Evolutionary conservation across 2,888 invertebrate genomes (phyloP).

Genomic region (Heliconius ismenius): DNA sequence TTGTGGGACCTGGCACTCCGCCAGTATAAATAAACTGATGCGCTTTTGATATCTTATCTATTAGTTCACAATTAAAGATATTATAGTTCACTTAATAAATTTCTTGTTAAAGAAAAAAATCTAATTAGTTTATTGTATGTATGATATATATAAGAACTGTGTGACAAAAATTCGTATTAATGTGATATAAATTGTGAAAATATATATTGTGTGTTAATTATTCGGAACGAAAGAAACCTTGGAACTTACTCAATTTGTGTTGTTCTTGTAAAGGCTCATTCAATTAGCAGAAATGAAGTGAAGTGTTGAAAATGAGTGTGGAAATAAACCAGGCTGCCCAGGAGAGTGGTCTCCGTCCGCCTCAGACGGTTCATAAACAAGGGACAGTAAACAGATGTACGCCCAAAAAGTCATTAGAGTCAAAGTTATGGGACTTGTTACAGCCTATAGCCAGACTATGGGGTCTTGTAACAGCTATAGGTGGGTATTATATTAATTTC

Average conservation of each 20-base stretch:
- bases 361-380: conserved; percentile 45
- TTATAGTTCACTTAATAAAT: not conserved
- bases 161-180: conserved; percentile 4
- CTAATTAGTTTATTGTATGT: not conserved
- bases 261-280: conserved; percentile 40
- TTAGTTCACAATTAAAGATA: conserved; percentile 11
- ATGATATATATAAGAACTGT: conserved; percentile 1
- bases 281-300: conserved; percentile 41
- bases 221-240: conserved; percentile 29
- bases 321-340: conserved; percentile 55
- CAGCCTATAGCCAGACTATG: conserved; percentile 74
- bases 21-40: conserved; percentile 57
- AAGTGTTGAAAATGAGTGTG: conserved; percentile 49
- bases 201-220: conserved; percentile 21
- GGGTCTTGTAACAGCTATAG: conserved; percentile 73
- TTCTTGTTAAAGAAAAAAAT: not conserved
- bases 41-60: conserved; percentile 29
- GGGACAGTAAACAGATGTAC: conserved; percentile 52
- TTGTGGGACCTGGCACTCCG: conserved; percentile 70
- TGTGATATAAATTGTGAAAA: conserved; percentile 13
- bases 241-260: conserved; percentile 29
- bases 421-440: conserved; percentile 70
- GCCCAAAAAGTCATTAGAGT: conserved; percentile 64
- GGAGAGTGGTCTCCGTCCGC: conserved; percentile 37
- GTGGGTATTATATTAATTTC: conserved; percentile 52